phyloP scores from a whole-genome alignment of 2,113 vertebrate genomes.

The Oreocharis arfaki region DNA sequence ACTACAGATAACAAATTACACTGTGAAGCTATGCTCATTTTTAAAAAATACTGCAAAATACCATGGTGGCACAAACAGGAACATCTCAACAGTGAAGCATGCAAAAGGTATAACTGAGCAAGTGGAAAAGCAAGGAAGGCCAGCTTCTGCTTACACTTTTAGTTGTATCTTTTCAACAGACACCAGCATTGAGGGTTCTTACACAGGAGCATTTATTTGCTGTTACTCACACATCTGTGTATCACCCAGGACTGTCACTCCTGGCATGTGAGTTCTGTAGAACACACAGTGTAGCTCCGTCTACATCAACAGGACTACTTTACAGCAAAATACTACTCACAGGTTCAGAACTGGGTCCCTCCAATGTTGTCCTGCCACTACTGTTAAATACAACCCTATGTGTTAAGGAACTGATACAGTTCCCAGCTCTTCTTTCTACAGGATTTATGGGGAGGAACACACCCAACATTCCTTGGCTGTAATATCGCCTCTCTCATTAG shows the following conservation, averaged over 20 bases:
- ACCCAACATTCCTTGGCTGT: not conserved
- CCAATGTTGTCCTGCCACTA: not conserved
- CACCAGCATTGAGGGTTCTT: not conserved
- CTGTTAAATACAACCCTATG: not conserved
- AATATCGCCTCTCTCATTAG: not conserved
- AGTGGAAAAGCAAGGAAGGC: not conserved
- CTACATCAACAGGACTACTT: not conserved
- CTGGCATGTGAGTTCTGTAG: rapidly evolving
- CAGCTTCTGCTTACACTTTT: not conserved
- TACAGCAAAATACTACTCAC: not conserved
- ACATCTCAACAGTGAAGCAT: not conserved
- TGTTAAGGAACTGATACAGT: not conserved
- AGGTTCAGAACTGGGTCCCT: not conserved
- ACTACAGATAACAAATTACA: not conserved
- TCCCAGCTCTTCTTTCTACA: not conserved
- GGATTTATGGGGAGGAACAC: not conserved
- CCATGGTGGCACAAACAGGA: not conserved
- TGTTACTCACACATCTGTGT: not conserved
- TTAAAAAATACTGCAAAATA: not conserved
- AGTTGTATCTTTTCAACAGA: not conserved
- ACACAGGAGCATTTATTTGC: not conserved
- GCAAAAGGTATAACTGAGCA: not conserved
- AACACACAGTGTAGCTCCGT: not conserved
- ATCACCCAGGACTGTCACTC: not conserved
- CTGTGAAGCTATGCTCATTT: not conserved